Evolutionary conservation across 2,113 vertebrate genomes (phyloP).

Genomic region (Morone saxatilis): DNA sequence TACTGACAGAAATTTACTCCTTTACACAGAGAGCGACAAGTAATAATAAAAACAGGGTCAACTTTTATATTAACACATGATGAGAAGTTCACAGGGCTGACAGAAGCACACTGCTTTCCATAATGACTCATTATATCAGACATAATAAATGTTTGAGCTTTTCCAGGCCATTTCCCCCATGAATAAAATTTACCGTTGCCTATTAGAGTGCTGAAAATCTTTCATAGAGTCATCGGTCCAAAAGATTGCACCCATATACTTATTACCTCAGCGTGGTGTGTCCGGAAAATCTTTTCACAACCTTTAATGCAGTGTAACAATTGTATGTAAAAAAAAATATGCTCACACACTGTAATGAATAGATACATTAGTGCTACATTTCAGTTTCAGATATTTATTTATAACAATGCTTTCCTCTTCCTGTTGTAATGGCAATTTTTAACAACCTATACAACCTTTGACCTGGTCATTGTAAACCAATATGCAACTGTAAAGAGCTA

Average conservation of each 20-base stretch:
- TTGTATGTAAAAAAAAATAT: background rate
- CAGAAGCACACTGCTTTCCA: background rate
- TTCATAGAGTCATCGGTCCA: slow-evolving; percentile 13
- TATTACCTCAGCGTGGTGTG: background rate
- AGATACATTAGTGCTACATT: background rate
- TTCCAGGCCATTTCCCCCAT: slow-evolving; percentile 32
- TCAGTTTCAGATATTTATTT: too few species aligned
- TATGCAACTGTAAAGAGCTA: too few species aligned
- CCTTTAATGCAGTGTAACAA: background rate
- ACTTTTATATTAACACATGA: background rate
- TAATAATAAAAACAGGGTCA: background rate
- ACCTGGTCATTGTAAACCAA: too few species aligned
- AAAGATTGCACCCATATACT: background rate
- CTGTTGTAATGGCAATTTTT: background rate
- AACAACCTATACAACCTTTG: too few species aligned
- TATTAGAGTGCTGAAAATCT: background rate
- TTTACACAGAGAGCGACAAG: background rate
- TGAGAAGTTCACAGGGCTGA: background rate
- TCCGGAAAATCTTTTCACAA: background rate
- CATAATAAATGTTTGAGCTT: slow-evolving; percentile 20
- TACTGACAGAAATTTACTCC: too few species aligned
- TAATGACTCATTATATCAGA: slow-evolving; percentile 21
- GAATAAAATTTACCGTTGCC: background rate
- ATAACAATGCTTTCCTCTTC: too few species aligned
- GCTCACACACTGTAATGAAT: background rate